A percentile compares a stretch with the other conserved stretches of the same genome.
These are phyloP conservation scores for Dascillus cervinus DNA, from an alignment of 2,888 invertebrate species.

Conservation along the genomic window DNA sequence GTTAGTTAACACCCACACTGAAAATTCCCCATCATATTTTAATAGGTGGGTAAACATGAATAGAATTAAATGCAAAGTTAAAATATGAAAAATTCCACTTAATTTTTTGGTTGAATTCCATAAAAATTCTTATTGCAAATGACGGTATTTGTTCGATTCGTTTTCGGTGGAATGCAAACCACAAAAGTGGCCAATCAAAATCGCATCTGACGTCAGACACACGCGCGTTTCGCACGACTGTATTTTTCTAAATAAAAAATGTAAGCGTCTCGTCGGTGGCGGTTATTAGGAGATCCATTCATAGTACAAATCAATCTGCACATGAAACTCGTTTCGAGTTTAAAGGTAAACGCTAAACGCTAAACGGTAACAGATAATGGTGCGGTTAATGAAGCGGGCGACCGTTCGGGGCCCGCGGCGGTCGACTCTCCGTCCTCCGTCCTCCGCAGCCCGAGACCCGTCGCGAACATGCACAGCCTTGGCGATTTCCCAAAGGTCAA, in stretches of 20 bases:
- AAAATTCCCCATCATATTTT: no score
- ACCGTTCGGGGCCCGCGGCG: constrained; percentile 8
- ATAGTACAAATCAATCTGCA: constrained; percentile 14
- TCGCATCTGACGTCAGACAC: no score
- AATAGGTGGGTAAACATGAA: no score
- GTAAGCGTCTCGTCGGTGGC: constrained; percentile 11
- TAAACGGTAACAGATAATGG: constrained; percentile 12
- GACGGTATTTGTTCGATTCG: no score
- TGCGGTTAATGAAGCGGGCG: constrained; percentile 8
- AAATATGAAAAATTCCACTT: no score
- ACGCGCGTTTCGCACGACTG: constrained; percentile 17
- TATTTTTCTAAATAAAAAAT: constrained; percentile 15
- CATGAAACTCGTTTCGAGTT: constrained; percentile 13
- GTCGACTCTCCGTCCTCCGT: constrained; percentile 5
- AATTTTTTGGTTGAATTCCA: no score
- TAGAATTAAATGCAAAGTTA: no score
- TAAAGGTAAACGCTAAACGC: constrained; percentile 13
- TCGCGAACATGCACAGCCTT: constrained; percentile 23
- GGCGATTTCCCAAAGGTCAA: constrained; percentile 31
- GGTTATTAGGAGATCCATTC: constrained; percentile 12
- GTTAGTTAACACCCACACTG: no score
- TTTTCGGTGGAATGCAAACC: no score
- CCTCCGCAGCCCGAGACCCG: constrained; percentile 4
- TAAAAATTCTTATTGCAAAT: no score
- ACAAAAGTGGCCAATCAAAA: no score